Percentiles rank a stretch among this genome's conserved stretches.
Conservation (phyloP, 1,140 invertebrate genomes). For the Akabosia matsudoensis region DNA sequence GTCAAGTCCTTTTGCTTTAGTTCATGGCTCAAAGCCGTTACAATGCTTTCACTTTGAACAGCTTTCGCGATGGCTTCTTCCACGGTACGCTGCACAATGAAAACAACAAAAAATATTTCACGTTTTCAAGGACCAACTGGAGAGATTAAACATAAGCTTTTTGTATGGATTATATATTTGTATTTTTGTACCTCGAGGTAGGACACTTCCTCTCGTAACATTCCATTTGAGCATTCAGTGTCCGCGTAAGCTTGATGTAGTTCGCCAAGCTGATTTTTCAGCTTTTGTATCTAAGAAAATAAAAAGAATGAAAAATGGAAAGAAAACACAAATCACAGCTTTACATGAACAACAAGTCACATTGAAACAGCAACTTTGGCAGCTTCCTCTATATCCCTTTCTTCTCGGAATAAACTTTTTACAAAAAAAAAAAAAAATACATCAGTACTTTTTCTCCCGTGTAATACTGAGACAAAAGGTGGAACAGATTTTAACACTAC, state of each 20-base stretch:
- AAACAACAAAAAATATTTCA: not conserved
- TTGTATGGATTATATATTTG: not conserved
- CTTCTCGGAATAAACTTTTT: no score
- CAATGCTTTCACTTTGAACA: slow-evolving; percentile 31
- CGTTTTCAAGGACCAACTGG: not conserved
- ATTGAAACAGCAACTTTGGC: no score
- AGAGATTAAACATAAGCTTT: no score
- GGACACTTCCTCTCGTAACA: slow-evolving; percentile 44
- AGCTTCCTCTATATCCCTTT: no score
- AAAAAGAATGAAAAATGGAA: not conserved
- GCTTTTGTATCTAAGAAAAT: slow-evolving; percentile 39
- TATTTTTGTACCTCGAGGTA: slow-evolving; percentile 41
- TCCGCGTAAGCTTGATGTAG: slow-evolving; percentile 36
- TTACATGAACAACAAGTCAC: no score
- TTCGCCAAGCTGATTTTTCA: slow-evolving; percentile 36
- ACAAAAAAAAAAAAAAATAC: no score
- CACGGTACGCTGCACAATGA: slow-evolving; percentile 37
- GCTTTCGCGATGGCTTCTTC: slow-evolving; percentile 39
- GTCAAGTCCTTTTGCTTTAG: slow-evolving; percentile 32
- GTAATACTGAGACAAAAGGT: no score
- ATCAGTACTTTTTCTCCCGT: no score
- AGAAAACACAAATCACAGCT: no score
- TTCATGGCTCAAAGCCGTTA: slow-evolving; percentile 33
- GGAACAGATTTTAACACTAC: no score
- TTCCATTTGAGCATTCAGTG: slow-evolving; percentile 44